Base-by-base conservation (phyloP, 2,888 invertebrate species). In the Diachrysia chrysitis region DNA sequence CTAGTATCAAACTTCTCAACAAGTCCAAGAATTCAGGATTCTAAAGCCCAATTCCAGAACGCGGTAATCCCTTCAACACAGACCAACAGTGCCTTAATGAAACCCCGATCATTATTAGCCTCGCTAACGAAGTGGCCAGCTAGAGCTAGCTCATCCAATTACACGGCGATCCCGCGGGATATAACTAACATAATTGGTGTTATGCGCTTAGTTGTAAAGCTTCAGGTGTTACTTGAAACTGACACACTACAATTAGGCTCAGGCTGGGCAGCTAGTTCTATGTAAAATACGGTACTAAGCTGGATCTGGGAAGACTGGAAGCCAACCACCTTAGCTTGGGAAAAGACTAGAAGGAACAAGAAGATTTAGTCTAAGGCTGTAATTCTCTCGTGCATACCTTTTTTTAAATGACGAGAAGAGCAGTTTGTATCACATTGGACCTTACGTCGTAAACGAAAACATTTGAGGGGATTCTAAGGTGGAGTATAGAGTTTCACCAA, bases 121-220 rank as follows among this genome's bases (percentile, higher is more conserved):
- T 60, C 63, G 71, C 73, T 83, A 82, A 82, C 78, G 79, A 81
- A 78, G 81, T 76, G 83, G 81, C 67, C 19, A 57, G 76, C 42
- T 42, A n/a, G 42, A 42, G 42, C 64, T 58, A 61, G 74, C 63
- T 70, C 79, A 74, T 78, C 81, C 78, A 82, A 82, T 82, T 82
- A 82, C 60, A 79, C 62, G 69, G 61, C 62, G 69, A 73, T 81
- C 65, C 82, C 82, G 58, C 14, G 25, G 63, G 59, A 69, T 66
- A 32, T 60, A 67, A 68, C 78, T 68, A 70, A 71, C 66, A 67
- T 73, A 73, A 78, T 72, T 75, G 57, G 68, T 57, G 72, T 62
- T 76, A 68, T 54, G 54, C 51, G 53, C 53, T 76, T 51, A 62
- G 68, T 63, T 68, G 37, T 25, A 64, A 75, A 68, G 71, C 68